These are phyloP conservation scores for Glaucopsyche alexis DNA, from an alignment of 2,888 invertebrate genomes.

Conservation along the genomic window DNA sequence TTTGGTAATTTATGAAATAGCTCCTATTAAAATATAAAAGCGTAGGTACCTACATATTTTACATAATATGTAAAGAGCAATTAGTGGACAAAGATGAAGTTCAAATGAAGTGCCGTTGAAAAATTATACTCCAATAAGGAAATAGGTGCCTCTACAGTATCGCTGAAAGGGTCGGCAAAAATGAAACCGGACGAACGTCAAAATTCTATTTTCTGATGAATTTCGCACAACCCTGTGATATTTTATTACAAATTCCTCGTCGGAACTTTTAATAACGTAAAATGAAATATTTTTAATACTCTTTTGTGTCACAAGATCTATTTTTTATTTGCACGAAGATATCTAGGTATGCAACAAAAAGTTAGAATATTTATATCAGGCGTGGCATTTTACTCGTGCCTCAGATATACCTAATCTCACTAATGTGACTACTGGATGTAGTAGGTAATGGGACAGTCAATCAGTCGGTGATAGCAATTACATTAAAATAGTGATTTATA, in stretches of 20 bases:
- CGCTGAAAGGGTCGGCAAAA: neutral
- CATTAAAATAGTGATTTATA: conserved; percentile 1
- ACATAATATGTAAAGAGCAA: too few relatives aligned
- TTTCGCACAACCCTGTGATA: conserved; percentile 20
- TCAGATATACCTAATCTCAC: neutral
- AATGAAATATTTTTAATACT: conserved; percentile 22
- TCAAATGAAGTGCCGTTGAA: neutral
- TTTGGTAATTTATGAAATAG: neutral
- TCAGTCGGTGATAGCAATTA: neutral
- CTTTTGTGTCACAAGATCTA: neutral
- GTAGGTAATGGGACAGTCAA: neutral
- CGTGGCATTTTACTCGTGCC: neutral
- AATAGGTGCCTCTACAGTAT: conserved; percentile 10
- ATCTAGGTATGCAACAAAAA: neutral
- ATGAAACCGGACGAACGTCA: conserved; percentile 15
- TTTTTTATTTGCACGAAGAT: conserved; percentile 1
- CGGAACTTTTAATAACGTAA: conserved; percentile 5
- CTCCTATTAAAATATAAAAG: conserved; percentile 6
- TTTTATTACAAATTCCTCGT: conserved; percentile 25
- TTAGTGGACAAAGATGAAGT: neutral
- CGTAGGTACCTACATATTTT: too few relatives aligned
- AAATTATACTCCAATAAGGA: conserved; percentile 10
- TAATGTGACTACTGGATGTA: neutral
- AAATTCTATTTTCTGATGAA: conserved; percentile 22
- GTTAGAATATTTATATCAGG: neutral